Evolutionary conservation across 1,140 invertebrate genomes (phyloP).

Genomic region (Spodoptera litura): DNA sequence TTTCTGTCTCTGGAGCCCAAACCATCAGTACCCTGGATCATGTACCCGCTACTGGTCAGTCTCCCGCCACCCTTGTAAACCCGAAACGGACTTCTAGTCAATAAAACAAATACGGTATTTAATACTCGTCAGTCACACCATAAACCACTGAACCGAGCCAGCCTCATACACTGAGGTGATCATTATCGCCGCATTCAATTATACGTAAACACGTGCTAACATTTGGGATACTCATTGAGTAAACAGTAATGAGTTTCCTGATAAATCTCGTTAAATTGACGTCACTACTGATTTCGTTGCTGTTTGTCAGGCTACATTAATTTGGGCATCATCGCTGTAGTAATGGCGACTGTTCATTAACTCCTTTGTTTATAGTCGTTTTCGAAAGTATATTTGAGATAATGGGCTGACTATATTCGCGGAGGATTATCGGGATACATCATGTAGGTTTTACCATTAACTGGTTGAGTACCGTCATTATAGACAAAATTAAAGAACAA

Average conservation of each 20-base stretch:
- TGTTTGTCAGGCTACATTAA: constrained; percentile 43
- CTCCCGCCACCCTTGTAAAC: no score
- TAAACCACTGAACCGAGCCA: no score
- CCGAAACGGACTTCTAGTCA: no score
- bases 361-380: neutral
- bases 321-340: constrained; percentile 23
- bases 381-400: constrained; percentile 2
- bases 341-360: constrained; percentile 37
- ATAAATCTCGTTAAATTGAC: constrained; percentile 49
- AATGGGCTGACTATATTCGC: neutral
- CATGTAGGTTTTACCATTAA: neutral
- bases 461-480: no score
- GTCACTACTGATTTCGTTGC: constrained; percentile 41
- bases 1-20: no score
- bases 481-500: no score
- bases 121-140: no score
- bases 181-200: constrained; percentile 17
- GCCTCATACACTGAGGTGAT: neutral
- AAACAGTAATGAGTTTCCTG: constrained; percentile 51
- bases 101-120: no score
- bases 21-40: no score
- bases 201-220: constrained; percentile 40
- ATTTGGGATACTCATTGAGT: constrained; percentile 7
- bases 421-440: neutral
- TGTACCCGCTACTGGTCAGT: no score